Percentiles rank a stretch among this genome's conserved stretches.
Evolutionary conservation across 2,888 invertebrate genomes (phyloP).

Genomic region (Oscheius sp.): DNA sequence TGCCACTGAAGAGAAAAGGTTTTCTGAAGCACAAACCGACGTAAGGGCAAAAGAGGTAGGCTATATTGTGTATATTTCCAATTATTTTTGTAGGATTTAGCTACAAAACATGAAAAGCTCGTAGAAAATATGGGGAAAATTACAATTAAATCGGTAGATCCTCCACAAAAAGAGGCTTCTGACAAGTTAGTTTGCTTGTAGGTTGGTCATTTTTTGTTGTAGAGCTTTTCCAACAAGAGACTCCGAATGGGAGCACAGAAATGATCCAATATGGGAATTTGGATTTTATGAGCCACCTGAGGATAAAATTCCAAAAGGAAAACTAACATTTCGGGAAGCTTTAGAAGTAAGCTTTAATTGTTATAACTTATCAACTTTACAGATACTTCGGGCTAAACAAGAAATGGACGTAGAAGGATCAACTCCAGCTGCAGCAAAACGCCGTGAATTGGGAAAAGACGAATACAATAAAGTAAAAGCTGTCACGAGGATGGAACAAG

Average conservation of each 20-base stretch:
- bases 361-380: slow-evolving; percentile 6
- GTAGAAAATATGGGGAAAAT: slow-evolving; percentile 63
- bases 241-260: slow-evolving; percentile 53
- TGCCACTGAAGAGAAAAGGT: slow-evolving; percentile 52
- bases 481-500: slow-evolving; percentile 49
- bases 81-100: slow-evolving; percentile 49
- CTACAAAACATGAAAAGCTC: slow-evolving; percentile 51
- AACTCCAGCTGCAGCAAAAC: slow-evolving; percentile 22
- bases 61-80: background rate
- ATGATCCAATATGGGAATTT: slow-evolving; percentile 63
- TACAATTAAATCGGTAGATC: slow-evolving; percentile 59
- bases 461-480: slow-evolving; percentile 35
- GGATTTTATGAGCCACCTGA: slow-evolving; percentile 65
- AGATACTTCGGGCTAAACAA: slow-evolving; percentile 54
- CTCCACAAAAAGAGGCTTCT: slow-evolving; percentile 52
- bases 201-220: background rate
- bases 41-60: slow-evolving; percentile 37
- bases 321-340: slow-evolving; percentile 63
- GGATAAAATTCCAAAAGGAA: slow-evolving; percentile 60
- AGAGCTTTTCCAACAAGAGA: slow-evolving; percentile 59
- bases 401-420: slow-evolving; percentile 39
- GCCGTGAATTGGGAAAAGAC: slow-evolving; percentile 29
- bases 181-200: slow-evolving; percentile 39
- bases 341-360: slow-evolving; percentile 49
- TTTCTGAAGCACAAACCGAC: slow-evolving; percentile 49